phyloP scores from a whole-genome alignment of 1,140 invertebrate species.

The Drosophila nebulosa region DNA sequence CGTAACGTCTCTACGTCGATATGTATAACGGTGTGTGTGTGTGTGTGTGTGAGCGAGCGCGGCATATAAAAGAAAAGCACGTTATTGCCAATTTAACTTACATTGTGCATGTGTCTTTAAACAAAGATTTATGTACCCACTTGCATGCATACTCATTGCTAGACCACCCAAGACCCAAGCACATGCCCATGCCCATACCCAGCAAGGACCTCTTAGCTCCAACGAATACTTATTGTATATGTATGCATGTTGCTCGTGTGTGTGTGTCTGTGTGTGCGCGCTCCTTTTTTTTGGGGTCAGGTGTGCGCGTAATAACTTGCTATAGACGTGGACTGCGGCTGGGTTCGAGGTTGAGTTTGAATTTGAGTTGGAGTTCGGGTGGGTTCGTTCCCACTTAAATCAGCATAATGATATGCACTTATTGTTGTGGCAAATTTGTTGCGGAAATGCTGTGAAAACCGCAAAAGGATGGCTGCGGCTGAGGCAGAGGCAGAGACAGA shows the following conservation, averaged over 20 bases:
- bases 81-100: constrained; percentile 78
- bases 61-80: constrained; percentile 70
- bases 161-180: constrained; percentile 1
- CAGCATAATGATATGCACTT: constrained; percentile 78
- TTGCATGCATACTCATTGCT: constrained; percentile 63
- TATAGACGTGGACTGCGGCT: constrained; percentile 40
- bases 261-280: constrained; percentile 1
- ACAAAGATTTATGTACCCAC: constrained; percentile 78
- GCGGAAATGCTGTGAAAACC: constrained; percentile 73
- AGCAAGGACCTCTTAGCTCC: background rate
- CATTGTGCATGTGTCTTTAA: constrained; percentile 78
- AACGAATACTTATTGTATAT: background rate
- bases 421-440: constrained; percentile 78
- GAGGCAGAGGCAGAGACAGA: background rate
- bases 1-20: constrained; percentile 9
- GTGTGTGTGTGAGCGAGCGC: constrained; percentile 25
- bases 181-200: background rate
- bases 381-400: constrained; percentile 67
- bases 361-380: background rate
- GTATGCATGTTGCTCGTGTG: constrained; percentile 16
- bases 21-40: constrained; percentile 21
- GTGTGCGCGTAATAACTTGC: constrained; percentile 69
- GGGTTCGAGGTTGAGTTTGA: background rate
- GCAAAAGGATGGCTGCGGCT: constrained; percentile 32
- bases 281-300: constrained; percentile 39